Percentiles rank a stretch among this genome's conserved stretches.
Evolutionary conservation across 2,888 invertebrate species (phyloP).

Genomic region (Eugnorisma glareosa): DNA sequence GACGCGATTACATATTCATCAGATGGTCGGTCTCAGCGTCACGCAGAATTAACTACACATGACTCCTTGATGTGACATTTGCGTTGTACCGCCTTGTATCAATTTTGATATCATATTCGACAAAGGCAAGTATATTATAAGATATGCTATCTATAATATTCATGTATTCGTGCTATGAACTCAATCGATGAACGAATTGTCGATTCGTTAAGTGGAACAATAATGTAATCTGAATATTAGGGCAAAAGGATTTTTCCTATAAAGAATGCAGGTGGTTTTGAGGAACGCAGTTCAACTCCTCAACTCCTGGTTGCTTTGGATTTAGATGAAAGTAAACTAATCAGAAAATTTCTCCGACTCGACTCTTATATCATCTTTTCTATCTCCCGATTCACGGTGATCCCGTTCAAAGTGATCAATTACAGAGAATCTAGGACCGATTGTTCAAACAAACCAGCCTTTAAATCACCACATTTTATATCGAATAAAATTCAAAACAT

Average conservation of each 20-base stretch:
- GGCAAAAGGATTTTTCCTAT: neutral
- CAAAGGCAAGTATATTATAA: constrained; percentile 23
- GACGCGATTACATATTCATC: constrained; percentile 80
- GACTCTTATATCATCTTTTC: neutral
- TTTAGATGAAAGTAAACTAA: neutral
- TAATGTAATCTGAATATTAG: constrained; percentile 38
- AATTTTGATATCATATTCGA: constrained; percentile 48
- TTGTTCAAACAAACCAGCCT: neutral
- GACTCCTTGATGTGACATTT: constrained; percentile 66
- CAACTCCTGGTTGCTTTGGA: neutral
- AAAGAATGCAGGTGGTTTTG: neutral
- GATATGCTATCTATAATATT: constrained; percentile 58
- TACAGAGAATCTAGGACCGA: neutral
- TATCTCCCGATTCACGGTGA: neutral
- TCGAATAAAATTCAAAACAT: constrained; percentile 6
- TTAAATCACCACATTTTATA: neutral
- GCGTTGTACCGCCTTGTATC: constrained; percentile 48
- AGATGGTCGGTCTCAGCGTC: constrained; percentile 68
- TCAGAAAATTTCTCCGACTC: neutral
- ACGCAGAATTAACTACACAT: constrained; percentile 72
- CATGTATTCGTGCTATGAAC: constrained; percentile 41
- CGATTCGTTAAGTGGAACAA: constrained; percentile 28
- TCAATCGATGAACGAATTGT: constrained; percentile 37
- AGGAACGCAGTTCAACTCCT: neutral
- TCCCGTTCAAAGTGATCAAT: neutral